Conservation (phyloP, 2,888 invertebrate genomes). For the Andricus quercusramuli region DNA sequence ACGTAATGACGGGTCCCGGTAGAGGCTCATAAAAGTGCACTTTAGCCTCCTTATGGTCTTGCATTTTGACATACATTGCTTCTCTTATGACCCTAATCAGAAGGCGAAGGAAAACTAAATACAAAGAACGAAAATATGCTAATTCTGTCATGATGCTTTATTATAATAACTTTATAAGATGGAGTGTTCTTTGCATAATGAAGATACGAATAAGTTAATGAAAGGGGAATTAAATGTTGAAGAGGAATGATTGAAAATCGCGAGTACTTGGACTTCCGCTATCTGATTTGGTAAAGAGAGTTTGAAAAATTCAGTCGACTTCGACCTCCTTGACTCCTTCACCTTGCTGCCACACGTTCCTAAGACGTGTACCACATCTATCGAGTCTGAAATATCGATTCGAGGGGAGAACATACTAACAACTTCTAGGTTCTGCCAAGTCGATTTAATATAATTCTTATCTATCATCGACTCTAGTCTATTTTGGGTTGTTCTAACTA, state of each 20-base stretch:
- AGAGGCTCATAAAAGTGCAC: constrained; percentile 26
- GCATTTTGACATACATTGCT: constrained; percentile 26
- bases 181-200: background rate
- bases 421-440: background rate
- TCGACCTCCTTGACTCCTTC: background rate
- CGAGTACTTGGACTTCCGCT: background rate
- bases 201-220: background rate
- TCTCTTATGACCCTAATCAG: background rate
- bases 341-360: background rate
- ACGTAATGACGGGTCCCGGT: constrained; percentile 28
- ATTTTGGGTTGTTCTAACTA: too few relatives aligned
- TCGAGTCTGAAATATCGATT: constrained; percentile 5
- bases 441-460: background rate
- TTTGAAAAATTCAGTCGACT: constrained; percentile 3
- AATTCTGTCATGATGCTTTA: too few relatives aligned
- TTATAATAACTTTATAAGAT: too few relatives aligned
- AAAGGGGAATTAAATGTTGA: background rate
- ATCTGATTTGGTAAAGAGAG: background rate
- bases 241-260: background rate
- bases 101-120: background rate
- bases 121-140: too few relatives aligned
- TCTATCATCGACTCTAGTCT: background rate
- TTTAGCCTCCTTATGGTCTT: constrained; percentile 15
- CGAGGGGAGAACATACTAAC: background rate
- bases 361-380: constrained; percentile 3